These are phyloP conservation scores for Pseudoatta argentina DNA, from an alignment of 1,140 invertebrate genomes.

Conservation along the genomic window DNA sequence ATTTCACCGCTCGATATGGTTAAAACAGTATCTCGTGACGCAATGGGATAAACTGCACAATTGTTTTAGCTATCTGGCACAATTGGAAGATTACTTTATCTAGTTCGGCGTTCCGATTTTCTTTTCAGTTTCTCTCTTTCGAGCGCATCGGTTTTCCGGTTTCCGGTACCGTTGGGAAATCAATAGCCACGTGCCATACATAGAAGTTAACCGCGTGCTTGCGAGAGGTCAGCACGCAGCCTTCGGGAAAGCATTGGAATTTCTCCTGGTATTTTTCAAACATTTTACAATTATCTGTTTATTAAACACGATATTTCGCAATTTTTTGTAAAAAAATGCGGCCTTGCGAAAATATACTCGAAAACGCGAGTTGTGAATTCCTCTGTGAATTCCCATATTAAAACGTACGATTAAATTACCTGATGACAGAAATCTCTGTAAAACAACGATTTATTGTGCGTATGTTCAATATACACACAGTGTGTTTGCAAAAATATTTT, in stretches of 20 bases:
- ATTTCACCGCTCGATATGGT: not conserved
- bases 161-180: conserved; percentile 25
- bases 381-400: not conserved
- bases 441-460: not conserved
- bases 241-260: not conserved
- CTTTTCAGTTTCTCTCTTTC: not conserved
- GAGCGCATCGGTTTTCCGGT: not conserved
- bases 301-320: not conserved
- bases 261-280: not conserved
- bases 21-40: conserved; percentile 20
- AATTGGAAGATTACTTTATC: conserved; percentile 51
- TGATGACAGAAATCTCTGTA: not conserved
- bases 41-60: conserved; percentile 39
- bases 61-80: conserved; percentile 33
- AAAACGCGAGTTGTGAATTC: not conserved
- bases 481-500: not conserved
- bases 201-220: conserved; percentile 38
- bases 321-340: not conserved
- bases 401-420: not conserved
- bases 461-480: not conserved
- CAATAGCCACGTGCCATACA: conserved; percentile 26
- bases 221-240: conserved; percentile 55
- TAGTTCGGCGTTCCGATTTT: conserved; percentile 3
- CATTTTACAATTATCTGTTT: conserved; percentile 20
- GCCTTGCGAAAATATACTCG: not conserved